Base-by-base conservation (phyloP, 2,888 invertebrate species). In the Cryptosula pallasiana region DNA sequence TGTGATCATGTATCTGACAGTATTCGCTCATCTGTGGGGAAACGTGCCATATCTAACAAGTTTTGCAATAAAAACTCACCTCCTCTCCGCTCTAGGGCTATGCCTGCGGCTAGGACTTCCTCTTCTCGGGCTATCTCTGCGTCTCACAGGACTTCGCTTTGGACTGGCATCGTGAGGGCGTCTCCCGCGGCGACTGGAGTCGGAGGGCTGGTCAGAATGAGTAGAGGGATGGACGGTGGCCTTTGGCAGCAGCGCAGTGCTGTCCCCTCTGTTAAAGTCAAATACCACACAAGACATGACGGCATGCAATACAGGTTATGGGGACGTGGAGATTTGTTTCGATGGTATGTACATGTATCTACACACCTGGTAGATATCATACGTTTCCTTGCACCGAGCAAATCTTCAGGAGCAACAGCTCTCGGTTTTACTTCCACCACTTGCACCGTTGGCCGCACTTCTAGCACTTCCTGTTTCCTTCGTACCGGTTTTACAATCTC, bases 351-450 rank as follows among this genome's bases (percentile, higher is more conserved):
- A n/a, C n/a, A n/a, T n/a, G n/a, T n/a, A n/a, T 23, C 57, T 16
- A 57, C 20, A 13, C 5, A 63, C 63, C 63, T 63, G 5, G 63
- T 63, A 32, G 63, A 63, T 3, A 63, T 63, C 63, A 63, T 63
- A 25, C 32, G 27, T n/a, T 34, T 63, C 9, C 32, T 63, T 32
- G 2, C 63, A 25, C 29, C 63, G 13, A 63, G 32, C 2, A 63
- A 32, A 63, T 63, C 63, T 2, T 27, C 13, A 27, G 63, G 27
- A 9, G 32, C n/a, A 27, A 32, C 27, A 45, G 45, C 45, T 45
- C 9, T 16, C n/a, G 57, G 57, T 23, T 57, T 57, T 23, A 13
- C n/a, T 57, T 57, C 57, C n/a, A n/a, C n/a, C n/a, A n/a, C n/a
- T 23, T 13, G n/a, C 5, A 57, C 57, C 57, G n/a, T 5, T n/a